Percentiles rank a stretch among this genome's conserved stretches.
phyloP scores from a whole-genome alignment of 1,140 invertebrate genomes.

The Sycophaga agraensis region DNA sequence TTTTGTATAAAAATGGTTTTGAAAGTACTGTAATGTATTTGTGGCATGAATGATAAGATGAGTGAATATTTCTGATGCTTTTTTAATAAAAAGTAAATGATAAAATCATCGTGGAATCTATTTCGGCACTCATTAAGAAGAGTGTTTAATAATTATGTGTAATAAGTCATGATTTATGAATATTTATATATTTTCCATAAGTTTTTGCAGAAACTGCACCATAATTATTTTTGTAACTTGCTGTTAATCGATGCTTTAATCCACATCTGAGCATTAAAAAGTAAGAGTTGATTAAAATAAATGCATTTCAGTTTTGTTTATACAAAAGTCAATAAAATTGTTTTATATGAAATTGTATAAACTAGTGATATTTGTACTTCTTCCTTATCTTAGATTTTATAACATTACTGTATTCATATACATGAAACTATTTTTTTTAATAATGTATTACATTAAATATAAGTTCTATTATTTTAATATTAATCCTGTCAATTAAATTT shows the following conservation, averaged over 20 bases:
- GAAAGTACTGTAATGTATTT: slow-evolving; percentile 1
- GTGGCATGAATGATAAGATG: neutral
- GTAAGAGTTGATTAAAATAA: slow-evolving; percentile 17
- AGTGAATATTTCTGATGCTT: slow-evolving; percentile 3
- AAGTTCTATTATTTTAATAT: too few relatives aligned
- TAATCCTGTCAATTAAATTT: too few relatives aligned
- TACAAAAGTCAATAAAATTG: slow-evolving; percentile 37
- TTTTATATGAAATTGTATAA: slow-evolving; percentile 33
- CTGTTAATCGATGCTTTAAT: slow-evolving; percentile 13
- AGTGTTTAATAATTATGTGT: neutral
- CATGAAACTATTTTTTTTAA: too few relatives aligned
- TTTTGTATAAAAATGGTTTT: slow-evolving; percentile 3
- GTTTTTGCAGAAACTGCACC: neutral
- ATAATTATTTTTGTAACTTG: slow-evolving; percentile 9
- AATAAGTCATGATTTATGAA: slow-evolving; percentile 16
- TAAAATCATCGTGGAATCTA: neutral
- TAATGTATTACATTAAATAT: too few relatives aligned
- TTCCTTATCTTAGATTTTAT: too few relatives aligned
- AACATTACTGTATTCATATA: neutral
- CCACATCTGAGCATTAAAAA: neutral
- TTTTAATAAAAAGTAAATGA: neutral
- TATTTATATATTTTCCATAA: slow-evolving; percentile 18
- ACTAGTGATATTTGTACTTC: neutral
- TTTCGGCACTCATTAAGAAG: neutral
- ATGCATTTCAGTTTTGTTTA: slow-evolving; percentile 36